phyloP scores from a whole-genome alignment of 2,888 invertebrate genomes.

The Ptychoptera contaminata region DNA sequence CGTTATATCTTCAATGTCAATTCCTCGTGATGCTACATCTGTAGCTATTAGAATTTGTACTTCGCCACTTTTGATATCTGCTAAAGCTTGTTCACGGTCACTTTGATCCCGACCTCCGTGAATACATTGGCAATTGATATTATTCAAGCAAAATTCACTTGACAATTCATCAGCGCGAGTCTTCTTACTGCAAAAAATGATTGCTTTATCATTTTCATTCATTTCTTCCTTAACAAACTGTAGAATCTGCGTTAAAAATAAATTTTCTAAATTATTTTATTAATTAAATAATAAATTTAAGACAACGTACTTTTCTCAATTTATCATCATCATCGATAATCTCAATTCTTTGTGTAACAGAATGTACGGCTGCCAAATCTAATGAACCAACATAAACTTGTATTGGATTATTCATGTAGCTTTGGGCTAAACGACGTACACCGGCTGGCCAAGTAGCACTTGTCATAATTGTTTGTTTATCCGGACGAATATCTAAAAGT shows the following conservation, averaged over 20 bases:
- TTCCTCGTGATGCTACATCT: constrained; percentile 86
- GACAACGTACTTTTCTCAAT: constrained; percentile 36
- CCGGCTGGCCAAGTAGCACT: constrained; percentile 91
- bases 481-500: constrained; percentile 65
- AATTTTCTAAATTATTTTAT: background rate
- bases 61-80: constrained; percentile 62
- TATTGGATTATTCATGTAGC: constrained; percentile 78
- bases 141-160: constrained; percentile 56
- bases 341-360: constrained; percentile 65
- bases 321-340: constrained; percentile 58
- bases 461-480: constrained; percentile 92
- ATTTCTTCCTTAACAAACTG: constrained; percentile 54
- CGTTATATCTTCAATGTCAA: constrained; percentile 80
- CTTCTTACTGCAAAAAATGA: constrained; percentile 84
- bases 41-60: constrained; percentile 82
- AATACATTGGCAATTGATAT: constrained; percentile 59
- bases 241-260: constrained; percentile 34
- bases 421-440: constrained; percentile 68
- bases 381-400: constrained; percentile 79
- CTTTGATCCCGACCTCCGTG: constrained; percentile 79
- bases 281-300: background rate
- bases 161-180: constrained; percentile 67
- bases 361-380: constrained; percentile 80
- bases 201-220: constrained; percentile 62
- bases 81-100: constrained; percentile 67